phyloP scores from a whole-genome alignment of 1,140 invertebrate genomes.

The Ephestia elutella region DNA sequence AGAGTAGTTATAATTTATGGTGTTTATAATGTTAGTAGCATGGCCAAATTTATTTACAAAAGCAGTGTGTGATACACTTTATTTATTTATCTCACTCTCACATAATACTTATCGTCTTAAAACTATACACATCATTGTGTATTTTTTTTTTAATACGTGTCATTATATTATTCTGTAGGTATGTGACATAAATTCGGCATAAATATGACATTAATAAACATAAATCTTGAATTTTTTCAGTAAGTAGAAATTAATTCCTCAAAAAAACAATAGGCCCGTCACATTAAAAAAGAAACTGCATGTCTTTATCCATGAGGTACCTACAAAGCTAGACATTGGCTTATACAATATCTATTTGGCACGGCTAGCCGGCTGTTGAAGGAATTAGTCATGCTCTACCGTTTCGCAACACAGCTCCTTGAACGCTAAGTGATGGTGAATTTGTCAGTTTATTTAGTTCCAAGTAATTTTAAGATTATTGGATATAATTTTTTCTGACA shows the following conservation, averaged over 20 bases:
- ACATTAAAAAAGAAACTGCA: not conserved
- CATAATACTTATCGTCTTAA: too few species aligned
- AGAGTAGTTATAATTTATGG: not conserved
- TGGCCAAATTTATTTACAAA: too few species aligned
- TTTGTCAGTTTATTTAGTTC: not conserved
- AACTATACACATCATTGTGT: too few species aligned
- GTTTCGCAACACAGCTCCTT: slow-evolving; percentile 8
- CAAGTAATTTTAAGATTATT: not conserved
- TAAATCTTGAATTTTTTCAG: not conserved
- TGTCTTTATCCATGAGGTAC: not conserved
- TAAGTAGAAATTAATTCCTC: not conserved
- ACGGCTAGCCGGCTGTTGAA: not conserved
- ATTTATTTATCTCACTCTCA: too few species aligned
- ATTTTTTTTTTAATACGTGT: too few species aligned
- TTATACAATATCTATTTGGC: slow-evolving; percentile 11
- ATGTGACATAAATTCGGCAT: too few species aligned
- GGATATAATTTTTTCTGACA: not conserved
- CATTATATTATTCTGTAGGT: too few species aligned
- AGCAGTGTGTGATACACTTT: too few species aligned
- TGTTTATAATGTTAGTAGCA: not conserved
- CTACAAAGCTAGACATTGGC: not conserved
- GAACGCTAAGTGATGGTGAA: not conserved
- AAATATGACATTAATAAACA: too few species aligned
- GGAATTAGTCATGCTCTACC: slow-evolving; percentile 3
- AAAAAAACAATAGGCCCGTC: too few species aligned